Percentiles rank a stretch among this genome's conserved stretches.
Evolutionary conservation across 2,888 invertebrate genomes (phyloP).

Genomic region (Euplagia quadripunctaria): DNA sequence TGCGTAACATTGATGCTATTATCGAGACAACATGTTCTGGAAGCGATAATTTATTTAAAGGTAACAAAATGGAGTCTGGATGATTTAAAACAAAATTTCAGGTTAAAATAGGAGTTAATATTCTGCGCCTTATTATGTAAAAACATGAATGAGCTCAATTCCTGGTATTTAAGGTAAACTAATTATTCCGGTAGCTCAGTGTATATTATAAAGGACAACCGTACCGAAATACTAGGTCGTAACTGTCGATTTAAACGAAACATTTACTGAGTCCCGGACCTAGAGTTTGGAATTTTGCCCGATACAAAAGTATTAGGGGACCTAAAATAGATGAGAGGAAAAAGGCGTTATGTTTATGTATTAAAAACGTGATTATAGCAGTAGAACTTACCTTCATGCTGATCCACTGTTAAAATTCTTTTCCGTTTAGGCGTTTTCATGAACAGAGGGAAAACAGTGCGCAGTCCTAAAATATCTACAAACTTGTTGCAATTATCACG

Average conservation of each 20-base stretch:
- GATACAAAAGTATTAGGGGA: background rate
- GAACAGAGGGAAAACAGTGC: slow-evolving; percentile 99
- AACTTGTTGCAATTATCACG: slow-evolving; percentile 99
- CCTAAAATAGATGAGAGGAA: background rate
- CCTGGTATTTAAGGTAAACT: background rate
- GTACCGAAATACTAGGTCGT: background rate
- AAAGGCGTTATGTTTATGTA: background rate
- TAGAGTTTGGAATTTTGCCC: background rate
- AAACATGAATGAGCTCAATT: background rate
- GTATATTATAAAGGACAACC: no score
- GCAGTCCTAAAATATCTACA: slow-evolving; percentile 97
- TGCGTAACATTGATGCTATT: slow-evolving; percentile 96
- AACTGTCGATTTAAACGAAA: background rate
- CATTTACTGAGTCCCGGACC: background rate
- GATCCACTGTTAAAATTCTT: slow-evolving; percentile 93
- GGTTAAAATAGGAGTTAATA: no score
- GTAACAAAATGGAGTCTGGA: background rate
- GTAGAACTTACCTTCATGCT: slow-evolving; percentile 91
- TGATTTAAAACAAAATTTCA: no score
- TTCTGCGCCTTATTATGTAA: background rate
- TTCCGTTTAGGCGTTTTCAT: slow-evolving; percentile 99
- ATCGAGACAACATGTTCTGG: slow-evolving; percentile 97
- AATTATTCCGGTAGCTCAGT: background rate
- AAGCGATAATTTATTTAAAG: background rate
- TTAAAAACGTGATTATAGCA: background rate